A percentile compares a stretch with the other conserved stretches of the same genome.
phyloP scores from a whole-genome alignment of 2,797 vertebrate genomes.

The Arrhamphus sclerolepis region DNA sequence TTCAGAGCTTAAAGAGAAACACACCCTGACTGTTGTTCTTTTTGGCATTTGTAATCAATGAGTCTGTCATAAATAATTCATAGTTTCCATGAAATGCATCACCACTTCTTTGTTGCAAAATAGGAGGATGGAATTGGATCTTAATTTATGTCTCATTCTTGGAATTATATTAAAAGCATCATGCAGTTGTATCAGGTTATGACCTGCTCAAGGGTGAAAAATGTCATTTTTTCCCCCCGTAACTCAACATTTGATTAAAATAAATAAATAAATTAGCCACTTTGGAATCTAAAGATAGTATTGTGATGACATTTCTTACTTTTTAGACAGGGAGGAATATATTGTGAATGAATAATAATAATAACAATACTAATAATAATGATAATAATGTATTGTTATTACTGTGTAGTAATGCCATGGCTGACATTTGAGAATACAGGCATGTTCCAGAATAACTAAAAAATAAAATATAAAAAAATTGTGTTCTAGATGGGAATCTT shows the following conservation, averaged over 20 bases:
- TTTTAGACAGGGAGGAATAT: background rate
- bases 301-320: too few species aligned
- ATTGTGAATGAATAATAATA: background rate
- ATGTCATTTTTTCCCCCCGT: background rate
- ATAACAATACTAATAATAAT: too few species aligned
- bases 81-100: slow-evolving; percentile 16
- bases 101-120: slow-evolving; percentile 27
- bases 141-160: slow-evolving; percentile 25
- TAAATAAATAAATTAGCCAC: background rate
- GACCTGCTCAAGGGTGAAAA: slow-evolving; percentile 16
- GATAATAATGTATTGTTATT: too few species aligned
- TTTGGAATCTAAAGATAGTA: background rate
- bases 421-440: too few species aligned
- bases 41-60: slow-evolving; percentile 51
- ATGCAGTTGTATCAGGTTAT: slow-evolving; percentile 31
- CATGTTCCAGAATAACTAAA: too few species aligned
- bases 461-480: too few species aligned
- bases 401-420: too few species aligned
- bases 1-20: slow-evolving; percentile 22
- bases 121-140: slow-evolving; percentile 39
- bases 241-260: background rate
- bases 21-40: slow-evolving; percentile 15
- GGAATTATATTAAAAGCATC: slow-evolving; percentile 9
- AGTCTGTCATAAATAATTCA: slow-evolving; percentile 63
- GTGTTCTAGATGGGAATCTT: background rate